Conservation (phyloP, 1,140 invertebrate genomes). For the Probaryconus sp. region DNA sequence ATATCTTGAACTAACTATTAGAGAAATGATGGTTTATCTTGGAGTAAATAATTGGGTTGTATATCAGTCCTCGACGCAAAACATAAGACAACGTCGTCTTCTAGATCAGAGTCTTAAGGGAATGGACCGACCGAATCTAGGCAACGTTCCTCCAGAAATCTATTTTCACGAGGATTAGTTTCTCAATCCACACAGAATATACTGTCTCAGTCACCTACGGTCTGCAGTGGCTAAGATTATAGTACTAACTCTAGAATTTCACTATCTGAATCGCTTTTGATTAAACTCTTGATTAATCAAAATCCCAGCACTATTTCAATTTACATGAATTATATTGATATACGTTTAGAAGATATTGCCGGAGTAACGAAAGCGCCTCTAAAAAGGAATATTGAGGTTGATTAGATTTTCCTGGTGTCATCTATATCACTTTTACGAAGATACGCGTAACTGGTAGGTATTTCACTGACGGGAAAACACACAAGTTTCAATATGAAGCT, state of each 20-base stretch:
- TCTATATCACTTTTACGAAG: conserved; percentile 21
- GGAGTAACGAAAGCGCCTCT: conserved; percentile 22
- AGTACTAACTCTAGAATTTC: conserved; percentile 20
- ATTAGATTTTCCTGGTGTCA: conserved; percentile 1
- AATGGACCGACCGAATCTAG: background rate
- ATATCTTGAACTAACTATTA: conserved; percentile 28
- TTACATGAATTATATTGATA: conserved; percentile 29
- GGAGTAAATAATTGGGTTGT: conserved; percentile 34
- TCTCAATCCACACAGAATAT: conserved; percentile 27
- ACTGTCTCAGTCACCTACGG: conserved; percentile 25
- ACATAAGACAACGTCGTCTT: conserved; percentile 43
- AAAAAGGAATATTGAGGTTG: no score
- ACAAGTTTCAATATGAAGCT: conserved; percentile 63
- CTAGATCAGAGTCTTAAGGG: conserved; percentile 23
- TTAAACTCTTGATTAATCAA: conserved; percentile 49
- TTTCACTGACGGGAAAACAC: conserved; percentile 16
- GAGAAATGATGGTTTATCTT: conserved; percentile 34
- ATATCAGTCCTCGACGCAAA: conserved; percentile 28
- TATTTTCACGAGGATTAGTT: conserved; percentile 49
- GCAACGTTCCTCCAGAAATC: conserved; percentile 19
- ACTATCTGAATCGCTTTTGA: conserved; percentile 40
- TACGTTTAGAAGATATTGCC: conserved; percentile 4
- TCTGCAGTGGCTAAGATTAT: conserved; percentile 40
- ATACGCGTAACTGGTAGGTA: no score
- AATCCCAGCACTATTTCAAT: conserved; percentile 41